Percentiles rank a stretch among this genome's conserved stretches.
These are phyloP conservation scores for silkworm (Bombyx mori) DNA, from an alignment of 1,140 invertebrate genomes.

Conservation along the genomic window ASM3026992v2 NC_085113.1:6757001-6757500, in stretches of 20 bases:
- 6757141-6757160: constrained; percentile 96
- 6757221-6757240: constrained; percentile 98
- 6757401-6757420: constrained; percentile 84
- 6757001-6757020: too few relatives aligned
- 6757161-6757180: constrained; percentile 99
- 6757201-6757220: constrained; percentile 98
- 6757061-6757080: constrained; percentile 92
- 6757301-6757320: too few relatives aligned
- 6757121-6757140: constrained; percentile 92
- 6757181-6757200: constrained; percentile 97
- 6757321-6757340: too few relatives aligned
- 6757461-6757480: constrained; percentile 59
- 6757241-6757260: constrained; percentile 48
- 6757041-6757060: not conserved
- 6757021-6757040: too few relatives aligned
- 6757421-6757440: constrained; percentile 80
- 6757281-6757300: constrained; percentile 12
- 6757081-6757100: constrained; percentile 98
- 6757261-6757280: constrained; percentile 10
- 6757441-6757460: constrained; percentile 62
- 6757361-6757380: constrained; percentile 63
- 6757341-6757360: constrained; percentile 22
- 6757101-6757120: constrained; percentile 96
- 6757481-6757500: constrained; percentile 63
- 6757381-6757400: constrained; percentile 71